phyloP scores from a whole-genome alignment of 2,113 vertebrate species.

The Perca fluviatilis region DNA sequence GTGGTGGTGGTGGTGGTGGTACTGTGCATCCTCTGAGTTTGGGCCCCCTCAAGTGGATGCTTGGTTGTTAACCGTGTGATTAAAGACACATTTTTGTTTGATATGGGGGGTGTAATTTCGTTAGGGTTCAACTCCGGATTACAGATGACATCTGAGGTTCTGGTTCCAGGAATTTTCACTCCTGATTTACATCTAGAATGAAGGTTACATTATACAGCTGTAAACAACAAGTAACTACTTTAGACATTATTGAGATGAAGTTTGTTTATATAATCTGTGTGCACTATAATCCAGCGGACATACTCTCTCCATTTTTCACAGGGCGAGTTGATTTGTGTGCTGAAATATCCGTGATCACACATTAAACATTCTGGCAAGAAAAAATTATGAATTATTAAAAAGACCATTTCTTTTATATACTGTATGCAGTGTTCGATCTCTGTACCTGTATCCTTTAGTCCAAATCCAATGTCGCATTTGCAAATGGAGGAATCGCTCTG shows the following conservation, averaged over 20 bases:
- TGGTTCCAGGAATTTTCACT: slow-evolving; percentile 39
- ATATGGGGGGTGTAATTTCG: not conserved
- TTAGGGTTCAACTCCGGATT: not conserved
- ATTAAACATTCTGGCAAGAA: slow-evolving; percentile 45
- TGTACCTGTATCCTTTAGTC: slow-evolving; percentile 19
- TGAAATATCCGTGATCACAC: slow-evolving; percentile 65
- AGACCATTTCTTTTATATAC: not conserved
- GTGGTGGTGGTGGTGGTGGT: not conserved
- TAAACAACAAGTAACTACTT: not conserved
- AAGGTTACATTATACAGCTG: not conserved
- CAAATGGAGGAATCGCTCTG: not conserved
- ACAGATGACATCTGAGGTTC: slow-evolving; percentile 52
- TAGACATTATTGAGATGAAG: not conserved
- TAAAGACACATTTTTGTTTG: not conserved
- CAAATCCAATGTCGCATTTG: slow-evolving; percentile 58
- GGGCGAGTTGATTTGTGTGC: rapidly evolving
- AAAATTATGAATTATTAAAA: slow-evolving; percentile 17
- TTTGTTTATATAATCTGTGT: not conserved
- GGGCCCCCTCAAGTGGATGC: not conserved
- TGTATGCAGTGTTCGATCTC: not conserved
- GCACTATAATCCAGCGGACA: not conserved
- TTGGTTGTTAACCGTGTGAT: not conserved
- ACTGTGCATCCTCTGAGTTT: not conserved
- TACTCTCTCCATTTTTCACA: slow-evolving; percentile 72
- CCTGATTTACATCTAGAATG: slow-evolving; percentile 66